phyloP scores from a whole-genome alignment of 2,888 invertebrate genomes.

The Pheosia gnoma region DNA sequence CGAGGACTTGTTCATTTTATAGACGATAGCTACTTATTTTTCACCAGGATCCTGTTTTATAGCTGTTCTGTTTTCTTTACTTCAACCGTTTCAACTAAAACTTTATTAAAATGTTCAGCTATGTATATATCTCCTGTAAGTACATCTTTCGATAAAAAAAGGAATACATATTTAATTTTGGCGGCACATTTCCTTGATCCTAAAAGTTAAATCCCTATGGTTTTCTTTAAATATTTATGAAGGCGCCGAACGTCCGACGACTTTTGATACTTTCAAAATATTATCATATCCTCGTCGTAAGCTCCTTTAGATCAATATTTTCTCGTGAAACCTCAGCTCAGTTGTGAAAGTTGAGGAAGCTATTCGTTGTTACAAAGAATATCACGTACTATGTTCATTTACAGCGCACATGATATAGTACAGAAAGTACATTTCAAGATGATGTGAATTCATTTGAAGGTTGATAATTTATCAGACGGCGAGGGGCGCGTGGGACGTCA shows the following conservation, averaged over 20 bases:
- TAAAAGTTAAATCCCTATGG: conserved; percentile 68
- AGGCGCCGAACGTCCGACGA: conserved; percentile 60
- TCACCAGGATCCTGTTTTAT: conserved; percentile 14
- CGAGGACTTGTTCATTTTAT: conserved; percentile 19
- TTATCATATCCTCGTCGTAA: conserved; percentile 64
- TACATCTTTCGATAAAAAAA: neutral
- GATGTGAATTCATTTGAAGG: conserved; percentile 68
- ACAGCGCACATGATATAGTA: conserved; percentile 15
- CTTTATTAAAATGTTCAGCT: conserved; percentile 5
- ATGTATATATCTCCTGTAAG: neutral
- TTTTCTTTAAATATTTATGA: conserved; percentile 77
- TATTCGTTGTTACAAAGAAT: conserved; percentile 27
- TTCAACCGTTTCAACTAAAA: conserved; percentile 21
- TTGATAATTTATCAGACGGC: conserved; percentile 67
- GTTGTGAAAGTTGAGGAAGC: conserved; percentile 33
- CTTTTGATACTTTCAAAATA: conserved; percentile 69
- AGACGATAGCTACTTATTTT: conserved; percentile 11
- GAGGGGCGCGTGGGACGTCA: conserved; percentile 62
- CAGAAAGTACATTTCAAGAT: conserved; percentile 57
- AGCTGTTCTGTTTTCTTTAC: conserved; percentile 1
- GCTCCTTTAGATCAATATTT: conserved; percentile 52
- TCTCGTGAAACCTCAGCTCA: conserved; percentile 39
- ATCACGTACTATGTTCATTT: neutral
- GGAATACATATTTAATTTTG: conserved; percentile 28
- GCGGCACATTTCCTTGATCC: conserved; percentile 50